A percentile compares a stretch with the other conserved stretches of the same genome.
These are phyloP conservation scores for Brenthis daphne DNA, from an alignment of 2,888 invertebrate genomes.

Conservation along the genomic window DNA sequence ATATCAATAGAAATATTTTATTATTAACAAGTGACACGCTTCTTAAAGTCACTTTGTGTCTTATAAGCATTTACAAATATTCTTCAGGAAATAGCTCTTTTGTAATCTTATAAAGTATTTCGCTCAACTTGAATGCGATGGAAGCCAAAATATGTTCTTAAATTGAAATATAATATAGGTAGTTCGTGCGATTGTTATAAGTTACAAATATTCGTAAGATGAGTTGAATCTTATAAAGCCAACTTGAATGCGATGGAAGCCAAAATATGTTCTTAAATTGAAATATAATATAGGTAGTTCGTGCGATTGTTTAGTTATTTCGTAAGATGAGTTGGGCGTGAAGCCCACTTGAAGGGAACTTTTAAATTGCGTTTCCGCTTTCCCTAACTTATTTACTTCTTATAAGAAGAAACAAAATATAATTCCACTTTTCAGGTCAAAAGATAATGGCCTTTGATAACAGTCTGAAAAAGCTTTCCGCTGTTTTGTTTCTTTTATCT, in stretches of 20 bases:
- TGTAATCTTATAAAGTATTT: not conserved
- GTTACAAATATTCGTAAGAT: conserved; percentile 2
- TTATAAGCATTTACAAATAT: too few relatives aligned
- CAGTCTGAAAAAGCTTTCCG: conserved; percentile 80
- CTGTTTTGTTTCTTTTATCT: conserved; percentile 80
- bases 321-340: conserved; percentile 23
- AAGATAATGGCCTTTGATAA: conserved; percentile 81
- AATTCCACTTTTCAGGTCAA: conserved; percentile 80
- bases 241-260: too few relatives aligned
- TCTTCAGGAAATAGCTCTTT: not conserved
- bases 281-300: conserved; percentile 25
- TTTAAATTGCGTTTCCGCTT: conserved; percentile 75
- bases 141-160: conserved; percentile 31
- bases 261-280: too few relatives aligned
- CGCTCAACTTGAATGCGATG: not conserved
- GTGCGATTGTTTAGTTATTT: conserved; percentile 46
- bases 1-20: too few relatives aligned
- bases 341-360: conserved; percentile 67
- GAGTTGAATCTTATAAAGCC: not conserved
- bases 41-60: too few relatives aligned
- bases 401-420: conserved; percentile 79
- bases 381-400: conserved; percentile 76
- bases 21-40: too few relatives aligned
- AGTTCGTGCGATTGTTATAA: conserved; percentile 47
- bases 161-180: conserved; percentile 25